Base-by-base conservation (phyloP, 2,888 invertebrate species). In the Hofmannophila pseudospretella region DNA sequence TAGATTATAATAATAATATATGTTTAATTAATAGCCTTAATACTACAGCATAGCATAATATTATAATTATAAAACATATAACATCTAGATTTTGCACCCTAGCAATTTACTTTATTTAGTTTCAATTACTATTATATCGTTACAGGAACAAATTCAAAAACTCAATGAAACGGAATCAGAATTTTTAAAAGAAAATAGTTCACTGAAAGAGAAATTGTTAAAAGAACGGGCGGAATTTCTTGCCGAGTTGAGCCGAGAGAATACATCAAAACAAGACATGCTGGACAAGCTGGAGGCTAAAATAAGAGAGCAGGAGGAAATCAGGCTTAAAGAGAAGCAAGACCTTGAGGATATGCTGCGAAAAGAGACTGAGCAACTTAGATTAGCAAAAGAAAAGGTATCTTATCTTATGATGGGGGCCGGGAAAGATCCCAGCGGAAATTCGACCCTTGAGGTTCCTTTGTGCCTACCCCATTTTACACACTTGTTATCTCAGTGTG, bases 161-260 rank as follows among this genome's bases (percentile, higher is more conserved):
- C 82, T 81, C 34, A 75, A 72, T 62, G 66, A 73, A 44, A 65
- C 68, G 13, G 86, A 85, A 49, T 58, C 75, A 10, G 74, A 82
- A 47, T 57, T 89, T 1, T 54, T 87, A 11, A 58, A 69, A 34
- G 87, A 88, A 54, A 89, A 89, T 47, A 68, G 69, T 39, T 57
- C 63, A 14, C 60, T 90, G 1, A 72, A 88, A 41, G 68, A 78
- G 23, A 88, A 87, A 41, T 54, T 89, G 2, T 58, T 74, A 29
- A 81, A 80, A 34, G 89, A 90, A 46, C 66, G 88, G 38, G 67
- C 78, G 33, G 84, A 88, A 31, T 89, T 89, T 47, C 74, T 89
- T 28, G 56, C 59, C 4, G 80, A 81, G 44, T 51, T 89, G 22
- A 75, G 70, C 16, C 67, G 82, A 42, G 89, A 89, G 43, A 88